phyloP scores from a whole-genome alignment of 2,888 invertebrate genomes.

The Caenorhabditis imperialis region DNA sequence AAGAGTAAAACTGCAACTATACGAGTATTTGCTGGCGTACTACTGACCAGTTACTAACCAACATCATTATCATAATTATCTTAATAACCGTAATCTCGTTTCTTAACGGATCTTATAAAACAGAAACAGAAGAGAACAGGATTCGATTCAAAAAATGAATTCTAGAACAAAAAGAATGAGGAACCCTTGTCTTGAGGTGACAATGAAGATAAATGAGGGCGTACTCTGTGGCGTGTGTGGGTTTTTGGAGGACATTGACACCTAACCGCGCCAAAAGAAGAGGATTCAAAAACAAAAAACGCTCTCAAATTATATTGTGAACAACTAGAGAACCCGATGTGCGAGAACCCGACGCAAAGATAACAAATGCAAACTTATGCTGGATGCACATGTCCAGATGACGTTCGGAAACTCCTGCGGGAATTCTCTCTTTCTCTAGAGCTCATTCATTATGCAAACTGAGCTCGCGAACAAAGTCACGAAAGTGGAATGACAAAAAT shows the following conservation, averaged over 20 bases:
- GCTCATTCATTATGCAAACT: slow-evolving; percentile 34
- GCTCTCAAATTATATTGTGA: no score
- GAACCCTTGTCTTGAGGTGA: slow-evolving; percentile 32
- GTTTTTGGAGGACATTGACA: slow-evolving; percentile 49
- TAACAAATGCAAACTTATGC: slow-evolving; percentile 21
- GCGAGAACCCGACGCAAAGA: neutral
- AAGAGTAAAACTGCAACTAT: slow-evolving; percentile 23
- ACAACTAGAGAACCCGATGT: no score
- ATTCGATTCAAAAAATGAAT: slow-evolving; percentile 1
- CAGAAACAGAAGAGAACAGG: slow-evolving; percentile 8
- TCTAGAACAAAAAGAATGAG: slow-evolving; percentile 1
- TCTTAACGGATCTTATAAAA: slow-evolving; percentile 17
- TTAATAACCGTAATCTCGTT: slow-evolving; percentile 38
- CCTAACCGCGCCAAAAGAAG: slow-evolving; percentile 46
- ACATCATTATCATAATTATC: neutral
- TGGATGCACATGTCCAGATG: neutral
- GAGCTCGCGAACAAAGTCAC: no score
- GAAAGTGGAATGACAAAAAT: slow-evolving; percentile 1
- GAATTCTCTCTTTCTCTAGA: slow-evolving; percentile 19
- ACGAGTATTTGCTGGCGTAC: slow-evolving; percentile 18
- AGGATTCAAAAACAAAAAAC: no score
- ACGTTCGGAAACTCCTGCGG: slow-evolving; percentile 31
- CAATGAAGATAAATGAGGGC: slow-evolving; percentile 52
- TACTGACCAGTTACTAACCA: slow-evolving; percentile 37
- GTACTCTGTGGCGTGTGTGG: slow-evolving; percentile 19